Conservation (phyloP, 2,797 vertebrate species). For the Periparus ater region DNA sequence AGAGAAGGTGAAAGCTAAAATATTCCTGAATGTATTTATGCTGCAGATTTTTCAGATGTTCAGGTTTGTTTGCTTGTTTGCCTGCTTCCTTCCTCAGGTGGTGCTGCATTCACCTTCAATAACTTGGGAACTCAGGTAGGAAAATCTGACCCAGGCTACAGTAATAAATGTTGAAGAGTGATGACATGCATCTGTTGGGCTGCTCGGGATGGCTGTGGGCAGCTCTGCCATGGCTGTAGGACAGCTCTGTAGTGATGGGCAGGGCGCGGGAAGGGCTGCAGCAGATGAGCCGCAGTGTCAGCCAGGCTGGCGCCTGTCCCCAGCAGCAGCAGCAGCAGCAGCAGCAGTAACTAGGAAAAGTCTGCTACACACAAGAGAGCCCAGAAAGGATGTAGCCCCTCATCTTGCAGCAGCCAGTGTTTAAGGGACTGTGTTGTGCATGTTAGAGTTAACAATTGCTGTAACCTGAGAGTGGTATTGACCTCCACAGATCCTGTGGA, state of each 20-base stretch:
- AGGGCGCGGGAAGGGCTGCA: too few species aligned
- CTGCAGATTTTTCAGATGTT: background rate
- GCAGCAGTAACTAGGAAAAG: background rate
- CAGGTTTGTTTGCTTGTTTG: background rate
- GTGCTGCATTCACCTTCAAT: background rate
- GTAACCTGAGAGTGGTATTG: background rate
- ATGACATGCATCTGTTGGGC: background rate
- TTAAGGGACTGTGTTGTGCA: background rate
- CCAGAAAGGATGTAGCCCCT: background rate
- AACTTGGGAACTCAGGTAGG: background rate
- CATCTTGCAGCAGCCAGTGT: background rate
- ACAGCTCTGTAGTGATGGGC: background rate
- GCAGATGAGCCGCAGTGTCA: rapidly evolving
- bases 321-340: background rate
- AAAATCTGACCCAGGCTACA: background rate
- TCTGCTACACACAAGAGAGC: background rate
- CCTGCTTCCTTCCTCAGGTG: background rate
- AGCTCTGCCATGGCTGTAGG: background rate
- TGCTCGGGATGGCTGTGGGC: background rate
- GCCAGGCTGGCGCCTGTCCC: background rate
- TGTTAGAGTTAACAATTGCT: background rate
- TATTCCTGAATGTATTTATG: background rate
- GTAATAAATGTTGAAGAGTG: background rate
- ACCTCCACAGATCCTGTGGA: background rate
- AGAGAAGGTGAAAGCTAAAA: background rate